These are phyloP conservation scores for Pachypanchax playfairii DNA, from an alignment of 2,113 vertebrate species.

Conservation along the genomic window DNA sequence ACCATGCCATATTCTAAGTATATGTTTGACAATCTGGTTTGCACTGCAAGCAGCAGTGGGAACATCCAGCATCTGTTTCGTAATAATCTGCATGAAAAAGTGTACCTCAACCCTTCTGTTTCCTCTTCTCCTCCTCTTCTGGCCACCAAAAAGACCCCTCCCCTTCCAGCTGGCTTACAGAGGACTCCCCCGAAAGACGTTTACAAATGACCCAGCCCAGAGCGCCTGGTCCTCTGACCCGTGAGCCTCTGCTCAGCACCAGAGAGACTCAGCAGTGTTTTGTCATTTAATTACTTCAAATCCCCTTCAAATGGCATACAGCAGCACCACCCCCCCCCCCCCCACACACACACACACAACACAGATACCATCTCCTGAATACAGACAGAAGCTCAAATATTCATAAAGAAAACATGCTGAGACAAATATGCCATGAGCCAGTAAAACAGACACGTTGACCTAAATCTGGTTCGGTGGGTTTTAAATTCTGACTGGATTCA, in stretches of 20 bases:
- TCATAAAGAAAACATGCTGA: too few species aligned
- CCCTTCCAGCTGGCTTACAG: slow-evolving; percentile 75
- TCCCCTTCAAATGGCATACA: slow-evolving; percentile 96
- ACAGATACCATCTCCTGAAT: not conserved
- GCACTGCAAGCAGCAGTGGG: slow-evolving; percentile 25
- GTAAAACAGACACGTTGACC: too few species aligned
- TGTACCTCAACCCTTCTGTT: slow-evolving; percentile 66
- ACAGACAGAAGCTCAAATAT: too few species aligned
- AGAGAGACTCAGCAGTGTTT: slow-evolving; percentile 96
- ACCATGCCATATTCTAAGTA: too few species aligned
- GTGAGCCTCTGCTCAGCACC: slow-evolving; percentile 94
- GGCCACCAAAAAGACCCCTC: slow-evolving; percentile 51
- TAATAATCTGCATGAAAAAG: slow-evolving; percentile 82
- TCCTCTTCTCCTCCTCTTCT: slow-evolving; percentile 28
- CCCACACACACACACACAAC: not conserved
- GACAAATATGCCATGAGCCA: too few species aligned
- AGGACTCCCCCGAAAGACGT: slow-evolving; percentile 95
- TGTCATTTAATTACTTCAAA: slow-evolving; percentile 99
- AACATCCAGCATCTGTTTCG: slow-evolving; percentile 51
- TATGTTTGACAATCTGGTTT: slow-evolving; percentile 30
- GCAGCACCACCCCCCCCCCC: too few species aligned
- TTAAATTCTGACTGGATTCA: too few species aligned
- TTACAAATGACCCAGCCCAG: slow-evolving; percentile 98
- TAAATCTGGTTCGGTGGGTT: too few species aligned
- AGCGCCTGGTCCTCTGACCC: slow-evolving; percentile 97